These are phyloP conservation scores for Scaptodrosophila lebanonensis DNA, from an alignment of 1,140 invertebrate species.

Conservation along the genomic window DNA sequence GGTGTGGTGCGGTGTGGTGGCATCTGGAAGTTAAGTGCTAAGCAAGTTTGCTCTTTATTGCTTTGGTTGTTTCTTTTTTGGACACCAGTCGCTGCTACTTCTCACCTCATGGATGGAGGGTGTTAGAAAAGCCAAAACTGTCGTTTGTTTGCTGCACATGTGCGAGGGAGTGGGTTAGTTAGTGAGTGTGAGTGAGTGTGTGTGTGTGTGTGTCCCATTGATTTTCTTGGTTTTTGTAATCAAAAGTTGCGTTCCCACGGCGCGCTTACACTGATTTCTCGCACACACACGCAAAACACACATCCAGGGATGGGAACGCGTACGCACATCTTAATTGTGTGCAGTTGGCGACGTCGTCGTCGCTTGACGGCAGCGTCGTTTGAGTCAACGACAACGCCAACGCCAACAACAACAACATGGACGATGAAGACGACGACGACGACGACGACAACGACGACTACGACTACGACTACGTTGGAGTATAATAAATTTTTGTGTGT, in stretches of 20 bases:
- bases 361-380: not conserved
- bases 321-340: constrained; percentile 57
- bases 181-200: not conserved
- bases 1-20: no score
- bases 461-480: constrained; percentile 46
- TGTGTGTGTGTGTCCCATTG: constrained; percentile 34
- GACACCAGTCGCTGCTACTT: no score
- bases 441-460: not conserved
- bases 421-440: constrained; percentile 7
- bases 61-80: no score
- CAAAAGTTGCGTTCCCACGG: constrained; percentile 66
- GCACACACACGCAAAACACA: constrained; percentile 28
- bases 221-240: constrained; percentile 72
- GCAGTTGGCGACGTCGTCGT: constrained; percentile 43
- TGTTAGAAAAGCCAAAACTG: no score
- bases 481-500: constrained; percentile 76
- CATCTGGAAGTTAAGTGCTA: no score
- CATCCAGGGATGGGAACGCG: constrained; percentile 4
- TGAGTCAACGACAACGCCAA: constrained; percentile 12
- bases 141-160: constrained; percentile 10
- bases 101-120: no score
- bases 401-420: not conserved
- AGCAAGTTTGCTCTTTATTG: no score
- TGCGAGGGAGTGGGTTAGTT: not conserved
- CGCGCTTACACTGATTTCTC: constrained; percentile 64